phyloP scores from a whole-genome alignment of 1,140 invertebrate species.

The Atta texana region DNA sequence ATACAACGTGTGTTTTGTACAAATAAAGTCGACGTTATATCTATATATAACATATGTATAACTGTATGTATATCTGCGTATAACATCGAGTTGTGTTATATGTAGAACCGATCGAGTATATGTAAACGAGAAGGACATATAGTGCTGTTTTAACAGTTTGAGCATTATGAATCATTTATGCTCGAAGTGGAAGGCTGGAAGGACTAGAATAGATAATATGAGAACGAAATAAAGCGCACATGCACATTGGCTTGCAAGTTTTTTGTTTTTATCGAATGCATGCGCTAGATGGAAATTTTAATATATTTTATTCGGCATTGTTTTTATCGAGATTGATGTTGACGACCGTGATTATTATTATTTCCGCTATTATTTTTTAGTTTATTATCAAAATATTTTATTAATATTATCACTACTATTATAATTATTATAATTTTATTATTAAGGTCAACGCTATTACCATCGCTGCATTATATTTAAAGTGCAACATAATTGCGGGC shows the following conservation, averaged over 20 bases:
- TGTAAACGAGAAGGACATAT: conserved; percentile 1
- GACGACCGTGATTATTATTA: conserved; percentile 48
- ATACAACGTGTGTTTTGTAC: conserved; percentile 65
- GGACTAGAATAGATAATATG: conserved; percentile 13
- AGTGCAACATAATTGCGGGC: conserved; percentile 25
- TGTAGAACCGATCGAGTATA: conserved; percentile 16
- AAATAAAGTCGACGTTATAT: conserved; percentile 71
- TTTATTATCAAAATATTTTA: conserved; percentile 60
- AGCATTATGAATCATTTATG: conserved; percentile 60
- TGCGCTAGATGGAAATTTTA: conserved; percentile 65
- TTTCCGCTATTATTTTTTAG: conserved; percentile 57
- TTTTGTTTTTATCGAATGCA: conserved; percentile 64
- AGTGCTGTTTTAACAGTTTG: conserved; percentile 46
- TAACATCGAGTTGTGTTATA: conserved; percentile 13
- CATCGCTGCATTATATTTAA: conserved; percentile 38
- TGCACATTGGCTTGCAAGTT: conserved; percentile 35
- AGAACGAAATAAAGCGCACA: conserved; percentile 34
- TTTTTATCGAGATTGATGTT: conserved; percentile 70
- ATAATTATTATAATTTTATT: conserved; percentile 52
- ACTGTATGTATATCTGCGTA: conserved; percentile 31
- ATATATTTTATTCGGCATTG: conserved; percentile 69
- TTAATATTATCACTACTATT: conserved; percentile 69
- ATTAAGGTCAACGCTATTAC: conserved; percentile 61
- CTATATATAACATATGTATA: conserved; percentile 45
- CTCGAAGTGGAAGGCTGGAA: conserved; percentile 55